phyloP scores from a whole-genome alignment of 64 coral and sea anemone genomes.

The Montipora capricornis region DNA sequence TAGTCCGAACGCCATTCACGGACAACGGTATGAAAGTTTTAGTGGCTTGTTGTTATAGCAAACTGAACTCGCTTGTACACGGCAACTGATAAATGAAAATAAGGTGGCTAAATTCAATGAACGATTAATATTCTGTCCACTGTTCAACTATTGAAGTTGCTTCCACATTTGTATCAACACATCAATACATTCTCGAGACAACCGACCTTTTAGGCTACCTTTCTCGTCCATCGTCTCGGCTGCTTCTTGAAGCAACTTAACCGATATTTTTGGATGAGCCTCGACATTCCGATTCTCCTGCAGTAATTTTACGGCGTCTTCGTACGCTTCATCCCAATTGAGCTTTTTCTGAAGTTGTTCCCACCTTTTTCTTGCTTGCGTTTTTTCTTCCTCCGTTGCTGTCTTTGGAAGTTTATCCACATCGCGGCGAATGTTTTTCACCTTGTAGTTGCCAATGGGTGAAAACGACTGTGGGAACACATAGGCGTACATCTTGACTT shows the following conservation, averaged over 20 bases:
- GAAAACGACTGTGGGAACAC: conserved; percentile 48
- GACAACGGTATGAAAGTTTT: too few relatives aligned
- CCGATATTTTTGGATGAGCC: conserved; percentile 23
- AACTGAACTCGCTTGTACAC: too few relatives aligned
- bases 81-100: too few relatives aligned
- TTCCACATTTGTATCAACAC: conserved; percentile 45
- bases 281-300: conserved; percentile 38
- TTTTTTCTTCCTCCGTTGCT: conserved; percentile 18
- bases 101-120: too few relatives aligned
- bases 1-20: too few relatives aligned
- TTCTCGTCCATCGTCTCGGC: background rate
- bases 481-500: conserved; percentile 47
- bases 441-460: conserved; percentile 39
- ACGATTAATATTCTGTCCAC: too few relatives aligned
- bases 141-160: background rate
- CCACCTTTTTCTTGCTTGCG: conserved; percentile 29
- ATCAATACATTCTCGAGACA: conserved; percentile 35
- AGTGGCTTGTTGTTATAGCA: too few relatives aligned
- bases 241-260: conserved; percentile 13
- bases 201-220: conserved; percentile 44
- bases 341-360: background rate
- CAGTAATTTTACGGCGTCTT: conserved; percentile 47
- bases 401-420: conserved; percentile 39
- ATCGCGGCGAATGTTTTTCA: conserved; percentile 43
- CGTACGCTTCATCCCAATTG: conserved; percentile 29